These are phyloP conservation scores for Cololabis saira DNA, from an alignment of 2,113 vertebrate species.

Conservation along the genomic window DNA sequence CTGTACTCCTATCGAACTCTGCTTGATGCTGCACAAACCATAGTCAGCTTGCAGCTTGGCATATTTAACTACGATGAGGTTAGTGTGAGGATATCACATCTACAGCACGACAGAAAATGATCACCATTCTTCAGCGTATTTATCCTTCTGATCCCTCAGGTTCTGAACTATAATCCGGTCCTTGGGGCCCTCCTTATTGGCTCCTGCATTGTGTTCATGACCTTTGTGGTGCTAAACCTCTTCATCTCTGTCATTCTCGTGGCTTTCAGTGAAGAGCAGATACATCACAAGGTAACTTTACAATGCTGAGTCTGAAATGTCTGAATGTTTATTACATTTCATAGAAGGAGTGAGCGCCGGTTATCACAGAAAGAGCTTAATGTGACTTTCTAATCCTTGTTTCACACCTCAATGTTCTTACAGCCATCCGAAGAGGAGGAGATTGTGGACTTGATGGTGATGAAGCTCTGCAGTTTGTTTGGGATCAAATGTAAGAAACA, in stretches of 20 bases:
- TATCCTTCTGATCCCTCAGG: slow-evolving; percentile 69
- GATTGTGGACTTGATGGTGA: slow-evolving; percentile 91
- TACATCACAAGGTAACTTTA: slow-evolving; percentile 86
- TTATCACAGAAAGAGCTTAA: background rate
- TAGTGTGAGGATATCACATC: slow-evolving; percentile 20
- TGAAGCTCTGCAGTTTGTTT: slow-evolving; percentile 89
- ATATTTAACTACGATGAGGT: slow-evolving; percentile 99
- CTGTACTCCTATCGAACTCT: slow-evolving; percentile 92
- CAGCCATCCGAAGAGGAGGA: slow-evolving; percentile 94
- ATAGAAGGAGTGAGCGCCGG: background rate
- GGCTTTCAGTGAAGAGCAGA: slow-evolving; percentile 93
- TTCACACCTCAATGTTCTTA: slow-evolving; percentile 32
- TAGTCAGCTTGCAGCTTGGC: slow-evolving; percentile 94
- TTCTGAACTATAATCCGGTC: slow-evolving; percentile 90
- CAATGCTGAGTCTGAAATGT: slow-evolving; percentile 7
- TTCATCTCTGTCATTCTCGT: slow-evolving; percentile 96
- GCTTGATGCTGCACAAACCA: slow-evolving; percentile 88
- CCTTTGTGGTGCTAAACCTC: slow-evolving; percentile 94
- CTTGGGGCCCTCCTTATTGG: slow-evolving; percentile 93
- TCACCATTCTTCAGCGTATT: slow-evolving; percentile 15
- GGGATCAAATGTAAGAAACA: slow-evolving; percentile 86
- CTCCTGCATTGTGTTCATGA: slow-evolving; percentile 96
- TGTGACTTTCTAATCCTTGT: background rate
- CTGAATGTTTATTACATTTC: background rate
- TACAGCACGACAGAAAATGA: slow-evolving; percentile 6